These are phyloP conservation scores for Apolygus lucorum DNA, from an alignment of 1,140 invertebrate species.

Conservation along the genomic window DNA sequence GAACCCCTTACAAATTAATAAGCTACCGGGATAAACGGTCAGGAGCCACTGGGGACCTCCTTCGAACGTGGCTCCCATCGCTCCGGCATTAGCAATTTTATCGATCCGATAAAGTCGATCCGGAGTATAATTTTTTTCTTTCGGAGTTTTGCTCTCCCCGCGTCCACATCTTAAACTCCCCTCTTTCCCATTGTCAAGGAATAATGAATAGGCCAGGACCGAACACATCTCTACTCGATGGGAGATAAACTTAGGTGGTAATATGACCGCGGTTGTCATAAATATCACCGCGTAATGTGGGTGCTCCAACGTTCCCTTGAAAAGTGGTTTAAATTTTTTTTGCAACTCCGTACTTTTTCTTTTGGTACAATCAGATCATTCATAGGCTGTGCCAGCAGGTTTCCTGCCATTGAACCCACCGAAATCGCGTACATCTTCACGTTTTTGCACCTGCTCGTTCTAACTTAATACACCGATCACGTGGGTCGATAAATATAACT, in stretches of 20 bases:
- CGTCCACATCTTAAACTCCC: neutral
- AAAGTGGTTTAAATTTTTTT: neutral
- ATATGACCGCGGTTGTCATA: constrained; percentile 3
- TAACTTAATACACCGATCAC: too few species aligned
- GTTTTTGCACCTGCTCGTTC: too few species aligned
- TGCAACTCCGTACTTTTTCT: neutral
- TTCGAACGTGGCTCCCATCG: neutral
- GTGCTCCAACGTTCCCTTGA: neutral
- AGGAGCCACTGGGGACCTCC: neutral
- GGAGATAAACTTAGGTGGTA: constrained; percentile 4
- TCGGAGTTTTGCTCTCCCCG: too few species aligned
- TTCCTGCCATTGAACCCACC: too few species aligned
- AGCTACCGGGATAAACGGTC: neutral
- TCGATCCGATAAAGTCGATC: neutral
- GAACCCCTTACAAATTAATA: constrained; percentile 6
- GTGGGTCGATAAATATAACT: too few species aligned
- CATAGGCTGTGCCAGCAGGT: neutral
- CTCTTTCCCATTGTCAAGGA: neutral
- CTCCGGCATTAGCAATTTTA: constrained; percentile 5
- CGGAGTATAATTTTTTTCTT: neutral
- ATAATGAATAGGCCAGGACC: neutral
- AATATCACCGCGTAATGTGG: neutral
- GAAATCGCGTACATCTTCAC: too few species aligned
- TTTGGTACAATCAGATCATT: neutral
- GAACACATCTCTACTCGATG: neutral